Conservation (phyloP, 2,797 vertebrate species). For the Spinibarbus caldwelli region DNA sequence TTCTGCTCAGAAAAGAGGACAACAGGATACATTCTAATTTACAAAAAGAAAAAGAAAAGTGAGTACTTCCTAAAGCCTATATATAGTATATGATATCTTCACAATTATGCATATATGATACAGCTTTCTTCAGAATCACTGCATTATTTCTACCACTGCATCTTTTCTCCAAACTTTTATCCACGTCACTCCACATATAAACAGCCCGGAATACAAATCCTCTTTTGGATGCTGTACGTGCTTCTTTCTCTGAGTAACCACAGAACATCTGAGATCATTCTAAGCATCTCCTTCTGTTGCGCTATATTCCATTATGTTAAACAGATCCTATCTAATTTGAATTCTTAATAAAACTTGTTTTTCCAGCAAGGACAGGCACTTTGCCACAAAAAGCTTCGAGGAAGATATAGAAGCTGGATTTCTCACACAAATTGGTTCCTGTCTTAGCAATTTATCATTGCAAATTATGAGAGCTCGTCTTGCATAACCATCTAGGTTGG, state of each 20-base stretch:
- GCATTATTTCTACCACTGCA: neutral
- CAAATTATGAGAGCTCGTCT: conserved; percentile 79
- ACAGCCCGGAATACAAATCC: conserved; percentile 30
- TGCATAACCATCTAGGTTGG: conserved; percentile 73
- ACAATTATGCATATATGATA: neutral
- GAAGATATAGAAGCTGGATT: conserved; percentile 81
- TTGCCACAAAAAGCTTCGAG: conserved; percentile 77
- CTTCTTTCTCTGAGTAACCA: conserved; percentile 18
- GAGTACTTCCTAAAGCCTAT: too few species aligned
- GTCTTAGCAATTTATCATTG: conserved; percentile 82
- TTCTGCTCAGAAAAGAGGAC: too few species aligned
- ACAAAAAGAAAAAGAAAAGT: neutral
- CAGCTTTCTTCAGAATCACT: neutral
- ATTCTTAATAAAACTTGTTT: conserved; percentile 78
- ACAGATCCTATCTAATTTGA: conserved; percentile 74
- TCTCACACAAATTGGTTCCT: conserved; percentile 80
- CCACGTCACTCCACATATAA: neutral
- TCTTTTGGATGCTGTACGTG: conserved; percentile 22
- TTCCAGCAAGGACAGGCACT: conserved; percentile 76
- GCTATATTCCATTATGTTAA: conserved; percentile 65
- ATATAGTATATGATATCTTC: too few species aligned
- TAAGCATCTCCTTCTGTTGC: conserved; percentile 57
- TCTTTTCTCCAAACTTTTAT: neutral
- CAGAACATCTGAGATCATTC: conserved; percentile 38
- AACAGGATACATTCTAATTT: neutral